These are phyloP conservation scores for Cephalotes varians DNA, from an alignment of 2,888 invertebrate genomes.

Conservation along the genomic window DNA sequence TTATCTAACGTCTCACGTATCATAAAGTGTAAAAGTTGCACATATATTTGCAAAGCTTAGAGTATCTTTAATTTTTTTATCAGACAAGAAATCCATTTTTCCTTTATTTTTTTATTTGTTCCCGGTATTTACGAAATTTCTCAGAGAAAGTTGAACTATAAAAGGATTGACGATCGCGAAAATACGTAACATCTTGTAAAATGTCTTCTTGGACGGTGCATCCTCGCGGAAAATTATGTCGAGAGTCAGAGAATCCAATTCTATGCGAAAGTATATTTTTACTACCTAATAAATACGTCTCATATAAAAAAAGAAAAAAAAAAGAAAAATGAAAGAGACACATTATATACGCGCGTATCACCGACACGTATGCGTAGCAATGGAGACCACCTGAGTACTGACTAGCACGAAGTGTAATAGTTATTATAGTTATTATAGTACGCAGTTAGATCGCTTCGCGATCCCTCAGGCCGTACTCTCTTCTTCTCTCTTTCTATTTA, in stretches of 20 bases:
- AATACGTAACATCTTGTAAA: slow-evolving; percentile 15
- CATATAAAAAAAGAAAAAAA: slow-evolving; percentile 41
- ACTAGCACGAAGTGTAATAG: slow-evolving; percentile 35
- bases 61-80: neutral
- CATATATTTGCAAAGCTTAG: neutral
- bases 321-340: slow-evolving; percentile 20
- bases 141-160: neutral
- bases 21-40: slow-evolving; percentile 13
- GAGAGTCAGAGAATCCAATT: slow-evolving; percentile 58
- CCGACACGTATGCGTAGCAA: slow-evolving; percentile 21
- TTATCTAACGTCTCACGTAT: neutral
- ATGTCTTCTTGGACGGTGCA: slow-evolving; percentile 60
- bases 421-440: slow-evolving; percentile 3
- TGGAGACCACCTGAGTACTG: slow-evolving; percentile 19
- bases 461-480: slow-evolving; percentile 26
- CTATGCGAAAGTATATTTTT: slow-evolving; percentile 57
- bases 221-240: slow-evolving; percentile 53
- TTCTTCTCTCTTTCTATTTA: slow-evolving; percentile 4
- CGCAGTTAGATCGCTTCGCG: slow-evolving; percentile 33
- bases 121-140: neutral
- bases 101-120: neutral
- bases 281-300: slow-evolving; percentile 58
- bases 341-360: slow-evolving; percentile 25
- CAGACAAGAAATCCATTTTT: neutral
- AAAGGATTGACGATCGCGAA: slow-evolving; percentile 16